These are phyloP conservation scores for Hydractinia symbiolongicarpus DNA, from an alignment of 30 jellyfish, hydroid and myxozoan species.

Conservation along the genomic window DNA sequence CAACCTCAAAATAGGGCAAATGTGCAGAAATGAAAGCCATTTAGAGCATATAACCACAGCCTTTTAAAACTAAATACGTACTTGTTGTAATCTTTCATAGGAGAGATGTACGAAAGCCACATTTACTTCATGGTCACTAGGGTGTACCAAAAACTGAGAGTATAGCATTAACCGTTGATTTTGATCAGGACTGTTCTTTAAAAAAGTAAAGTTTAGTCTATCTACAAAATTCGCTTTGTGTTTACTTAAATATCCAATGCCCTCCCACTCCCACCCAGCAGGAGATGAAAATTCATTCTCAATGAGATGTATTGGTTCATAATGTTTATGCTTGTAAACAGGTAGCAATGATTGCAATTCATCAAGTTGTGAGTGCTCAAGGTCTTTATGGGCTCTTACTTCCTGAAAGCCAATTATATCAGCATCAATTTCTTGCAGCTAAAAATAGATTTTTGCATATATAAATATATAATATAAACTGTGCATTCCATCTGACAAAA, in stretches of 20 bases:
- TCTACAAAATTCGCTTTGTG: conserved; percentile 42
- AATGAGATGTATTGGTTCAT: conserved; percentile 45
- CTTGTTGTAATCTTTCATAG: conserved; percentile 50
- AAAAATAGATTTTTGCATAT: not conserved
- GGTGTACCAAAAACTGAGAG: conserved; percentile 30
- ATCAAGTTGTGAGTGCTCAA: conserved; percentile 48
- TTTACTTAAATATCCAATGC: conserved; percentile 66
- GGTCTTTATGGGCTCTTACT: conserved; percentile 55
- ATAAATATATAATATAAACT: not conserved
- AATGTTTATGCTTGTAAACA: conserved; percentile 30
- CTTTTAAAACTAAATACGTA: not conserved
- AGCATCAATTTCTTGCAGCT: conserved; percentile 29
- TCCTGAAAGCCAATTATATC: conserved; percentile 84
- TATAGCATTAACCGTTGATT: conserved; percentile 56
- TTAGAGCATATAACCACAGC: too few species aligned
- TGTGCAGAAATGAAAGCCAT: too few species aligned
- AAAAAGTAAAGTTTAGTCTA: conserved; percentile 37
- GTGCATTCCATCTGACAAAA: not conserved
- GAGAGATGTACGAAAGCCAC: conserved; percentile 53
- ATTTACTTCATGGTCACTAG: conserved; percentile 50
- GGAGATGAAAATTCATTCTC: conserved; percentile 1
- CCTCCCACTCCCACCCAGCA: conserved; percentile 77
- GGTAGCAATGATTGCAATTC: conserved; percentile 74
- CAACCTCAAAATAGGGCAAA: too few species aligned
- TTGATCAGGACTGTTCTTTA: conserved; percentile 26